Percentiles rank a stretch among this genome's conserved stretches.
Evolutionary conservation across 2,113 vertebrate species (phyloP).

Genomic region (Vicugna pacos): DNA sequence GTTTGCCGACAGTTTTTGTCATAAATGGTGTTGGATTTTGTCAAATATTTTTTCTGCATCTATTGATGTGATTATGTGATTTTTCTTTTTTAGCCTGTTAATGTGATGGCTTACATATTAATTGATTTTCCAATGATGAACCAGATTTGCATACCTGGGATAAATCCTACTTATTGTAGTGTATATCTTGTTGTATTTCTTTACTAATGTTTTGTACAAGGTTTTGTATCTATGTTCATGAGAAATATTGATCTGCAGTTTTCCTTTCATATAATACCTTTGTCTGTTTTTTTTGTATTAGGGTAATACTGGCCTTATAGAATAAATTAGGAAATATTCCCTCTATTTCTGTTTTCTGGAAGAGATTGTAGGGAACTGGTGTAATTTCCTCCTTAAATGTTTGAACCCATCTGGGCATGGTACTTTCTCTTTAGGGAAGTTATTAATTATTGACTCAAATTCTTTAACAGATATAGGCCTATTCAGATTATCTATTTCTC

Average conservation of each 20-base stretch:
- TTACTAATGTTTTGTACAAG: background rate
- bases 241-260: background rate
- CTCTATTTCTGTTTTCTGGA: background rate
- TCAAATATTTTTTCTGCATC: background rate
- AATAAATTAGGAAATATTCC: background rate
- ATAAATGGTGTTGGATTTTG: background rate
- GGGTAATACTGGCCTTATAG: background rate
- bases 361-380: background rate
- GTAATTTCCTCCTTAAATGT: background rate
- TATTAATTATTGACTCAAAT: background rate
- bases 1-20: background rate
- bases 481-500: background rate
- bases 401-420: background rate
- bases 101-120: background rate
- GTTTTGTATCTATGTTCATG: background rate
- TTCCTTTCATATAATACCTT: background rate
- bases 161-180: background rate
- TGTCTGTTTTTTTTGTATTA: background rate
- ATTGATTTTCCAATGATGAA: background rate
- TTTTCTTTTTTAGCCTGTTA: background rate
- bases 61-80: background rate
- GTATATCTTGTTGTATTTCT: background rate
- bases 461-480: background rate
- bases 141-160: background rate
- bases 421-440: background rate